A percentile compares a stretch with the other conserved stretches of the same genome.
phyloP scores from a whole-genome alignment of 2,797 vertebrate species.

The Salarias fasciatus region DNA sequence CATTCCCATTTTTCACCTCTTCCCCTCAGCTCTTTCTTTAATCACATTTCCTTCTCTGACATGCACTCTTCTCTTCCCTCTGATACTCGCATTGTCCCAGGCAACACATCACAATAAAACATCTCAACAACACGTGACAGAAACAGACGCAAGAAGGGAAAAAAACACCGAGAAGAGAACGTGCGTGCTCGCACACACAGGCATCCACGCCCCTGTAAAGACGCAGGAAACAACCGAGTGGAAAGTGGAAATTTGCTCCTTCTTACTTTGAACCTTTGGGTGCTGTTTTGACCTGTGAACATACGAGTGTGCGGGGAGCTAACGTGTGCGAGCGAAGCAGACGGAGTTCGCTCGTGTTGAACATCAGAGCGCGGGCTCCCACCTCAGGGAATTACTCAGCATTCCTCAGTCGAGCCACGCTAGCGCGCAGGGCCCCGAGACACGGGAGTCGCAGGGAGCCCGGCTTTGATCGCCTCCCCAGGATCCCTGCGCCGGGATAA shows the following conservation, averaged over 20 bases:
- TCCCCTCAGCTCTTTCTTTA: neutral
- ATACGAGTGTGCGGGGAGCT: neutral
- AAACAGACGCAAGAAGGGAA: constrained; percentile 1
- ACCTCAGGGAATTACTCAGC: constrained; percentile 68
- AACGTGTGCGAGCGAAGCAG: constrained; percentile 20
- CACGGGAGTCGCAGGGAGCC: constrained; percentile 24
- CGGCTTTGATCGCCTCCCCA: constrained; percentile 58
- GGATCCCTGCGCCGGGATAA: constrained; percentile 36
- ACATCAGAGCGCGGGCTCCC: constrained; percentile 48
- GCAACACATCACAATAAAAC: constrained; percentile 43
- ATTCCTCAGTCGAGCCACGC: constrained; percentile 44
- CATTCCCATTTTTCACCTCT: neutral
- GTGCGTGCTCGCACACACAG: constrained; percentile 5
- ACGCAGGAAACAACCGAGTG: neutral
- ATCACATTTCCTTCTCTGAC: constrained; percentile 1
- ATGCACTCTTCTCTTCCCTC: neutral
- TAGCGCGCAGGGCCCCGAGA: constrained; percentile 41
- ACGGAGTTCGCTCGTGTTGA: constrained; percentile 25
- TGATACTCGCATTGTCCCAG: constrained; percentile 31
- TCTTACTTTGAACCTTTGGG: neutral
- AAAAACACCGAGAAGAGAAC: constrained; percentile 7
- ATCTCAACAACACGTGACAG: constrained; percentile 38
- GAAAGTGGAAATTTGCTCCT: neutral
- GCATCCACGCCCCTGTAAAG: constrained; percentile 2
- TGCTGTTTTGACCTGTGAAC: constrained; percentile 8